phyloP scores from a whole-genome alignment of 2,888 invertebrate genomes.

The Galerucella nymphaeae region DNA sequence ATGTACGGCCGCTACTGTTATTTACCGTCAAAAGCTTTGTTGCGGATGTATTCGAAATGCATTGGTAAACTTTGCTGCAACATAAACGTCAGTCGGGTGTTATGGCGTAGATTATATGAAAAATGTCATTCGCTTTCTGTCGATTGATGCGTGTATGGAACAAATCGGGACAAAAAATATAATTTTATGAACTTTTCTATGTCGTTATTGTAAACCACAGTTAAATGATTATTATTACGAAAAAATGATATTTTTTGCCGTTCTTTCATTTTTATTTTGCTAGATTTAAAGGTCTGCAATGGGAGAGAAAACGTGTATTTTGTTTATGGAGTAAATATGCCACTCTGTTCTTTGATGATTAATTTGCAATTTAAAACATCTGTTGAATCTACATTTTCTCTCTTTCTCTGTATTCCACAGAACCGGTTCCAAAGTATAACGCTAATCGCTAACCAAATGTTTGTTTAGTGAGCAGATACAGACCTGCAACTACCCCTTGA shows the following conservation, averaged over 20 bases:
- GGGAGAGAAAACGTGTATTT: background rate
- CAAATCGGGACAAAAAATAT: background rate
- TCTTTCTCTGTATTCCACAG: background rate
- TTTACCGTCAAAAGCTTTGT: background rate
- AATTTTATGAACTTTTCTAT: too few relatives aligned
- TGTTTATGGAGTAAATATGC: background rate
- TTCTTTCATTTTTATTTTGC: too few relatives aligned
- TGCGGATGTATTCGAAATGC: constrained; percentile 23
- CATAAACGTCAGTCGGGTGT: constrained; percentile 25
- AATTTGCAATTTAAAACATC: background rate
- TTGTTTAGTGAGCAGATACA: background rate
- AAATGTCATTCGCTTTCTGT: constrained; percentile 18
- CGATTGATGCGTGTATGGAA: constrained; percentile 5
- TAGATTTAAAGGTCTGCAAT: too few relatives aligned
- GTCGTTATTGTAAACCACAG: too few relatives aligned
- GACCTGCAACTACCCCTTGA: background rate
- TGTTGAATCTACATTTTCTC: background rate
- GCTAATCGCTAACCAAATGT: background rate
- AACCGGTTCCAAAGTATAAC: background rate
- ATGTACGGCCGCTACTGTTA: background rate
- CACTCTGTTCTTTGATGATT: background rate
- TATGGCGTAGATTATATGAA: constrained; percentile 17
- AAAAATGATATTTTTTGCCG: too few relatives aligned
- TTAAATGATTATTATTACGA: too few relatives aligned
- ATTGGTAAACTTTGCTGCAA: constrained; percentile 28